Conservation (phyloP, 2,888 invertebrate species). For the Hypomecis atomaria region DNA sequence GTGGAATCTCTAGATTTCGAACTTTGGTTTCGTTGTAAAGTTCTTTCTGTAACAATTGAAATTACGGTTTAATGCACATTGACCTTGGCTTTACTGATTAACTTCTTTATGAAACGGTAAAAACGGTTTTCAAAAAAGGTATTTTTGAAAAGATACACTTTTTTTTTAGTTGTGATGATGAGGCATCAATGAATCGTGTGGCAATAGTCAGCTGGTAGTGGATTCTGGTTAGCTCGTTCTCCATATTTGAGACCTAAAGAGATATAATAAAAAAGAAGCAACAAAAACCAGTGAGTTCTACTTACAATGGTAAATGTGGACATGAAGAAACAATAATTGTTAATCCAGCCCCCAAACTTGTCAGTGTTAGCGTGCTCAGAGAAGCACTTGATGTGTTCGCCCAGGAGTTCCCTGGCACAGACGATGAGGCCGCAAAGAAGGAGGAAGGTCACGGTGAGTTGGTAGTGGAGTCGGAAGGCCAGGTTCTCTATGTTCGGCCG, state of each 20-base stretch:
- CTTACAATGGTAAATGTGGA: constrained; percentile 91
- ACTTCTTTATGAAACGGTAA: no score
- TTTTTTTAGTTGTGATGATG: no score
- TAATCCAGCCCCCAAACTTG: constrained; percentile 85
- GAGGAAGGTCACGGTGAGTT: constrained; percentile 90
- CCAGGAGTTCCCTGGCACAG: constrained; percentile 92
- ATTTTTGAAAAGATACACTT: no score
- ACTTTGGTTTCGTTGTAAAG: constrained; percentile 87
- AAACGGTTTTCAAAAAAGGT: no score
- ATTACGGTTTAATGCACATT: no score
- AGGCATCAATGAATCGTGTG: no score
- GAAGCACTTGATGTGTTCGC: constrained; percentile 96
- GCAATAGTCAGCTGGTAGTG: no score
- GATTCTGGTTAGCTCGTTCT: no score
- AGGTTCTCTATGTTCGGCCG: constrained; percentile 88
- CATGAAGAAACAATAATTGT: constrained; percentile 94
- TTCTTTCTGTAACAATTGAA: constrained; percentile 81
- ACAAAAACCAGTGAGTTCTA: constrained; percentile 40
- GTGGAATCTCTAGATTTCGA: constrained; percentile 85
- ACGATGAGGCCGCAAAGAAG: constrained; percentile 92
- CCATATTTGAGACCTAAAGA: no score
- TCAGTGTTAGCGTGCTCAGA: constrained; percentile 85
- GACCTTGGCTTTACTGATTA: no score
- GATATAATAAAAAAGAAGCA: no score
- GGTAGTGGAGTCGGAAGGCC: constrained; percentile 93